Evolutionary conservation across 2,888 invertebrate genomes (phyloP), one percentile per base, ranked within the genome.

Genomic region (Lapara coniferarum): DNA sequence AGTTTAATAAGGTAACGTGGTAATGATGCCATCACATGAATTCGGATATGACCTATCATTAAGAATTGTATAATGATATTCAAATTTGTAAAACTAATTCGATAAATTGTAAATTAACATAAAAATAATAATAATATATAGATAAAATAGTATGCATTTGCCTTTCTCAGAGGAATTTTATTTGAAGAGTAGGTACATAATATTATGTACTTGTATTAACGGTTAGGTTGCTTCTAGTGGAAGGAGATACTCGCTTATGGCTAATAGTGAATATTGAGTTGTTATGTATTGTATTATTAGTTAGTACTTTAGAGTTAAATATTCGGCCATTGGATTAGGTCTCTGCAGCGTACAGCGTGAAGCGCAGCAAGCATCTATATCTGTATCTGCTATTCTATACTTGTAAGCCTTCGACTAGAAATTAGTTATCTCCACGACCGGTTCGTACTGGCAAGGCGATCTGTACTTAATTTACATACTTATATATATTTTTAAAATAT

Each of bases 391-490:
- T n/a, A 37, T 49, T 49, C 19, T 63, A 13, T 63, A 63, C 19
- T 63, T 63, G 49, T 49, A 63, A 63, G 63, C 63, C 63, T 49
- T 49, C 63, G 13, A 63, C 44, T 63, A 49, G 19, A 63, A 10
- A 49, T 59, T 63, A 63, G 46, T 63, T 63, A 19, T 13, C 16
- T 16, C 49, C 19, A 14, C 46, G 19, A 16, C 59, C 19, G 44
- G 46, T 10, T 49, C 63, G 19, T 63, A 63, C 49, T 25, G 25
- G 25, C 25, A 25, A 16, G 16, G 44, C 49, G 74, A 79, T 78
- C 74, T 79, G 79, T 79, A 79, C 71, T 77, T 75, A 69, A 72
- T 69, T 37, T 75, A 73, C 75, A 55, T 67, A 67, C 19, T 44
- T 14, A 10, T 63, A 63, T 63, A 46, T 71, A 71, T 74, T 73